Base-by-base conservation (phyloP, 2,888 invertebrate genomes). In the Ormyrus nitidulus region DNA sequence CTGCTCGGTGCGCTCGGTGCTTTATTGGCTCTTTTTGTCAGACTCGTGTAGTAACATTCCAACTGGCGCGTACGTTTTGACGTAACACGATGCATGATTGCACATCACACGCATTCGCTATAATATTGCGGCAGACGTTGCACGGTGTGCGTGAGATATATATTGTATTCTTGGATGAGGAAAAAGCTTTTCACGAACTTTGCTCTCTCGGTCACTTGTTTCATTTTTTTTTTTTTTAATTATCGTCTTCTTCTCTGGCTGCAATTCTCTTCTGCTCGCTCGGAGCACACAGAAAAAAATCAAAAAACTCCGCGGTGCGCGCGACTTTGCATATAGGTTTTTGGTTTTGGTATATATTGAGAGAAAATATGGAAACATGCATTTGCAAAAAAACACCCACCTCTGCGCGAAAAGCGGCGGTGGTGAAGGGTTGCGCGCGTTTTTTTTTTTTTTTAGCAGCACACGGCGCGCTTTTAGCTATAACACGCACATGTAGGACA, bases 401-500 rank as follows among this genome's bases (percentile, higher is more conserved):
- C 66, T 78, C 51, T n/a, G 73, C 73, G 58, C 68, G 11, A 68
- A 75, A 73, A 61, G 61, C 54, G 59, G 70, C 70, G 72, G 65
- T 66, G 65, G 59, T 19, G 61, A 48, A 59, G 9, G 5, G 48
- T 58, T 49, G 48, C 49, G 54, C 65, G 56, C 56, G 44, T 44
- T 13, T 34, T 34, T 34, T 34, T 34, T 34, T 34, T 34, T 34
- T 49, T 56, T 66, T n/a, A 54, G 62, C 69, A 19, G 58, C 53
- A 10, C 69, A 46, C n/a, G 11, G 34, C 34, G 34, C 34, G 34
- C 34, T 34, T 34, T 34, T 75, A 68, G 75, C 58, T 34, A 34
- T 2, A 34, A 34, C 34, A 34, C 34, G 34, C 4, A 19, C 10
- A 9, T 48, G 56, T 19, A 19, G 69, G 48, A 58, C 69, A 58